phyloP scores from a whole-genome alignment of 1,140 invertebrate species.

The Stegodyphus dumicola region DNA sequence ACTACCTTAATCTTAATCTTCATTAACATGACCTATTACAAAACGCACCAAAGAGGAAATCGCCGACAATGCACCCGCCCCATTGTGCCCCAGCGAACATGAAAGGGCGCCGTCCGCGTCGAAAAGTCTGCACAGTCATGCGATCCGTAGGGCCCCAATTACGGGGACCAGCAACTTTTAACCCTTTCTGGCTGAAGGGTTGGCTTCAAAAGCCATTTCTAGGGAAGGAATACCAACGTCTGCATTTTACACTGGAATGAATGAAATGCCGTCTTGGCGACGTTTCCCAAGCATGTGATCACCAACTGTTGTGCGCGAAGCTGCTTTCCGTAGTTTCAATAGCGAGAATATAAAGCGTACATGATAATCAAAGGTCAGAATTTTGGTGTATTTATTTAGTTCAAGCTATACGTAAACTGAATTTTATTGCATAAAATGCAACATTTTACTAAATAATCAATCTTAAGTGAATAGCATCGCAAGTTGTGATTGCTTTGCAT shows the following conservation, averaged over 20 bases:
- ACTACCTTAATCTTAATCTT: no score
- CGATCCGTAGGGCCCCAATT: slow-evolving; percentile 22
- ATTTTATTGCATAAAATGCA: no score
- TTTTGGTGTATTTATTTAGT: no score
- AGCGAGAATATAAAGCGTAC: no score
- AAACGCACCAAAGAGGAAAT: no score
- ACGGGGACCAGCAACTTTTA: slow-evolving; percentile 14
- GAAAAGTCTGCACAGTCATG: slow-evolving; percentile 34
- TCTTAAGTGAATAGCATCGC: no score
- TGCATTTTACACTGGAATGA: slow-evolving; percentile 11
- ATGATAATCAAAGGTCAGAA: no score
- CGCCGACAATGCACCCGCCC: neutral
- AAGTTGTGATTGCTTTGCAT: no score
- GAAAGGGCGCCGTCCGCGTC: neutral
- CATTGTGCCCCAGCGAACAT: neutral
- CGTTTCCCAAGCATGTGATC: neutral
- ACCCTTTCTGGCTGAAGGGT: slow-evolving; percentile 29
- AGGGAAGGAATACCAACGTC: neutral
- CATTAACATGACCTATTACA: no score
- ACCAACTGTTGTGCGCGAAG: neutral
- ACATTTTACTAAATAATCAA: no score
- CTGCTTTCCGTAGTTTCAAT: no score
- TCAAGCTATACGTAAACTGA: no score
- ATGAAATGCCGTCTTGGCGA: neutral
- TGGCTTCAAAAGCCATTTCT: slow-evolving; percentile 33